These are phyloP conservation scores for Tinamus major DNA, from an alignment of 2,797 vertebrate species.

Conservation along the genomic window DNA sequence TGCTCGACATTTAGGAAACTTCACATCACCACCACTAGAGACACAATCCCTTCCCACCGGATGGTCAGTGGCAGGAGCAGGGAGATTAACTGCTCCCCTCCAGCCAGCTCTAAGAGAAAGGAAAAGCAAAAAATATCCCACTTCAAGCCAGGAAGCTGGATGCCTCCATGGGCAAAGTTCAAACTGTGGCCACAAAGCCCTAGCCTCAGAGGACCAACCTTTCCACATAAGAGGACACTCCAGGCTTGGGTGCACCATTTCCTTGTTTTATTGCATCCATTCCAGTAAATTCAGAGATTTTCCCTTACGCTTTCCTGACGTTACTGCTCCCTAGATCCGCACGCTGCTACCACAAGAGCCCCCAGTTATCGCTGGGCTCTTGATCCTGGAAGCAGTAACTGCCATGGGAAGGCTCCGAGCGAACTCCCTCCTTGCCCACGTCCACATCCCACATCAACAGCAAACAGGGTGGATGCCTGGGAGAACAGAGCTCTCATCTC, in stretches of 20 bases:
- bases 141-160: conserved; percentile 31
- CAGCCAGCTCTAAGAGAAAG: conserved; percentile 24
- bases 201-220: conserved; percentile 28
- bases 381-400: not conserved
- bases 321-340: conserved; percentile 25
- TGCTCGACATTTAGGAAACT: conserved; percentile 76
- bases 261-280: conserved; percentile 72
- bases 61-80: conserved; percentile 24
- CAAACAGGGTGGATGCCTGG: not conserved
- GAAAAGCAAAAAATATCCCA: not conserved
- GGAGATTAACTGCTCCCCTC: conserved; percentile 29
- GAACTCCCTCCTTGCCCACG: not conserved
- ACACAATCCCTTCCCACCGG: conserved; percentile 55
- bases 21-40: conserved; percentile 78
- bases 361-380: not conserved
- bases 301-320: conserved; percentile 44
- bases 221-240: conserved; percentile 49
- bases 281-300: conserved; percentile 69
- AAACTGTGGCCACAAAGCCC: not conserved
- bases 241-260: conserved; percentile 55
- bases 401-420: not conserved
- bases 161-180: conserved; percentile 16
- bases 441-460: not conserved
- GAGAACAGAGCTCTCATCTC: not conserved
- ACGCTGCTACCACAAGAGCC: not conserved